Conservation (phyloP, 2,797 vertebrate species). For the Amniataba percoides region DNA sequence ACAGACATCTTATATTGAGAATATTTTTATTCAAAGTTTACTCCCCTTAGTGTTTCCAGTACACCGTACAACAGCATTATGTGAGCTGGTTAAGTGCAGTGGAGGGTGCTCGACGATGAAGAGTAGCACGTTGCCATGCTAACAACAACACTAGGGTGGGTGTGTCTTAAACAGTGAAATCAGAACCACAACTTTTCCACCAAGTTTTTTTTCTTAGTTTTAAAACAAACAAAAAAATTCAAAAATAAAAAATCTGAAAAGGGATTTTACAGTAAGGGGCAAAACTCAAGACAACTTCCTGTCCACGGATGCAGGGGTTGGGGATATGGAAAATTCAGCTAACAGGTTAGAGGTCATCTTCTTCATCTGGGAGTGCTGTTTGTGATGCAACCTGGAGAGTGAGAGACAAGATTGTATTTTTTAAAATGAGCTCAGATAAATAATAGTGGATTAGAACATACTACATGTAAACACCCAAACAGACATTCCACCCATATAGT, state of each 20-base stretch:
- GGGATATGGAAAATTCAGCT: constrained; percentile 31
- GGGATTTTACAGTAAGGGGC: constrained; percentile 86
- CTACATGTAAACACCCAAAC: not conserved
- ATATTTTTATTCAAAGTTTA: constrained; percentile 89
- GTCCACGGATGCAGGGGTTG: constrained; percentile 57
- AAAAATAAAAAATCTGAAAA: constrained; percentile 88
- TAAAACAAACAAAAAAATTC: constrained; percentile 83
- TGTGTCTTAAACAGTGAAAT: constrained; percentile 84
- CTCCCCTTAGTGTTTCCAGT: constrained; percentile 84
- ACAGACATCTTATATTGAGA: constrained; percentile 78
- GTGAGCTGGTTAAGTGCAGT: constrained; percentile 77
- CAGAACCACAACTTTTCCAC: constrained; percentile 81
- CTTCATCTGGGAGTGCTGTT: constrained; percentile 90
- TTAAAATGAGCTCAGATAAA: not conserved
- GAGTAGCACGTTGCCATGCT: constrained; percentile 78
- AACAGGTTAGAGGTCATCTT: constrained; percentile 90
- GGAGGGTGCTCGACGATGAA: constrained; percentile 76
- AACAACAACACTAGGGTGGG: constrained; percentile 78
- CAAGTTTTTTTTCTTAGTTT: constrained; percentile 76
- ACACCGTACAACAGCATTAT: constrained; percentile 81
- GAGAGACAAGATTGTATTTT: not conserved
- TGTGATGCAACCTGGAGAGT: constrained; percentile 84
- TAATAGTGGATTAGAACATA: not conserved
- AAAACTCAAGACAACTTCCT: constrained; percentile 74
- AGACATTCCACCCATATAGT: not conserved